Evolutionary conservation across 1,140 invertebrate genomes (phyloP).

Genomic region (Scaptomyza montana): DNA sequence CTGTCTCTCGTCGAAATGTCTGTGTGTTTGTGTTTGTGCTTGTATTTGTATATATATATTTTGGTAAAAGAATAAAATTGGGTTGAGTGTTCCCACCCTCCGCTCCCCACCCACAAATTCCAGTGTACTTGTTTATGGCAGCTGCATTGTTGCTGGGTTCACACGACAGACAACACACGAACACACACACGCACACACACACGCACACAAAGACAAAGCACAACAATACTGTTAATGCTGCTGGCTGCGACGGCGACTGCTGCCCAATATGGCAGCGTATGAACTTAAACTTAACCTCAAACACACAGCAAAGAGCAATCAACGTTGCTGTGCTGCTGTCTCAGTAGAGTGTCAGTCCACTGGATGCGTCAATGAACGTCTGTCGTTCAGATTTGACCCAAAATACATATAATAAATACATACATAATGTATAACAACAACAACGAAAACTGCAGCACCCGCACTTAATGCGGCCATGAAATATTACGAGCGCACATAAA

Average conservation of each 20-base stretch:
- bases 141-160: slow-evolving; percentile 40
- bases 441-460: neutral
- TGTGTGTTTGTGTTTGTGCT: slow-evolving; percentile 8
- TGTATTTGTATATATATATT: slow-evolving; percentile 25
- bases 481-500: neutral
- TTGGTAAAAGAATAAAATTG: slow-evolving; percentile 32
- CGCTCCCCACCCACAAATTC: neutral
- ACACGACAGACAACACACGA: neutral
- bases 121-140: slow-evolving; percentile 29
- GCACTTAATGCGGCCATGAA: neutral
- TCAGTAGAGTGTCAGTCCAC: neutral
- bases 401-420: neutral
- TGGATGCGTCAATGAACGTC: slow-evolving; percentile 29
- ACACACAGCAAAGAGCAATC: neutral
- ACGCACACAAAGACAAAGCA: slow-evolving; percentile 12
- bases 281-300: slow-evolving; percentile 57
- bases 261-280: slow-evolving; percentile 50
- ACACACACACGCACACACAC: slow-evolving; percentile 6
- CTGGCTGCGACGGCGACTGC: slow-evolving; percentile 10
- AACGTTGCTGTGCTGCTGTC: slow-evolving; percentile 1
- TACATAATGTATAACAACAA: neutral
- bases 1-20: slow-evolving; percentile 16
- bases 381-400: slow-evolving; percentile 32
- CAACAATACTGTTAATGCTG: slow-evolving; percentile 23
- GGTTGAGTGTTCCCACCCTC: slow-evolving; percentile 38